Evolutionary conservation across 1,140 invertebrate genomes (phyloP), one percentile per base, ranked within the genome.

Genomic region (Metaphire vulgaris): DNA sequence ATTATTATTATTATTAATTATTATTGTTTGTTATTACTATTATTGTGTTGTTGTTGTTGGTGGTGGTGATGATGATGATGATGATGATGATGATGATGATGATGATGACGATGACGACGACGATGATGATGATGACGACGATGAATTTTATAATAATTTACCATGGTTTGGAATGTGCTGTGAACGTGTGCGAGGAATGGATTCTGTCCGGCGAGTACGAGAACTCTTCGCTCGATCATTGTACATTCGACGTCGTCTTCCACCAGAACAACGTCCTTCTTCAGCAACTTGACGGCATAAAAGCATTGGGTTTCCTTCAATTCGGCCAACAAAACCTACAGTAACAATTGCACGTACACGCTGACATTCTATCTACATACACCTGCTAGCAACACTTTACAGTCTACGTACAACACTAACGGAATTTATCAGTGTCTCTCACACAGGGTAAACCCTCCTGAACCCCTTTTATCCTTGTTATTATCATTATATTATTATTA

Each of bases 161-260:
- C 94, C 86, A 96, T 91, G 32, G 95, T 98, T 88, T 99, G 97
- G 88, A 99, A 99, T 80, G 97, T 98, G 84, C 96, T 98, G 84
- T 97, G 94, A 66, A 99, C 89, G 86, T 99, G 96, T 81, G 97
- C 99, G 30, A 99, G 89, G 87, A 97, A 99, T 0, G 97, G 97
- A 88, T 99, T 96, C 81, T 95, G 93, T 33, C 94, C 96, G n/a
- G 96, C 96, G 69, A 99, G 87, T 0, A 95, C 93, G 30, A 99
- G 88, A 15, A 99, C 96, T 87, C 97, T 95, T 78, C 96, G 90
- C 86, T 99, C 97, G 65, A 98, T 98, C 83, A 99, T 89, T 0
- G 96, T 98, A 84, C 97, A 99, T 84, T 99, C 97, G 1, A 99
- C 95, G 83, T 99, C 97, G 85, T 99, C 97, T 85, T 99, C 97